A percentile compares a stretch with the other conserved stretches of the same genome.
Evolutionary conservation across 2,797 vertebrate genomes (phyloP).

Genomic region (Enteromius thamalakanensis): DNA sequence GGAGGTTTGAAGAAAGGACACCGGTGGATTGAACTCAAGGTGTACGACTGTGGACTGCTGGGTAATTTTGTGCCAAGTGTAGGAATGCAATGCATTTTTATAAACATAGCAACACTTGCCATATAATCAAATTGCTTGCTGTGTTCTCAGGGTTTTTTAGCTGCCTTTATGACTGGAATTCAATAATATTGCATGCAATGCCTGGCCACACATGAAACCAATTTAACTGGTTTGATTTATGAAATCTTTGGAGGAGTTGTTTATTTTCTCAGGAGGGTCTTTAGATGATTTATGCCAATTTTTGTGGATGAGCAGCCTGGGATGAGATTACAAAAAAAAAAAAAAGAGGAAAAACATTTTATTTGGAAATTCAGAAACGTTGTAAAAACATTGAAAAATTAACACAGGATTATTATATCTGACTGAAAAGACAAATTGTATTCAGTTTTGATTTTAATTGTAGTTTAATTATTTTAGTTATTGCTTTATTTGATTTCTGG

Average conservation of each 20-base stretch:
- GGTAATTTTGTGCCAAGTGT: conserved; percentile 62
- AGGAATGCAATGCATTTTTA: background rate
- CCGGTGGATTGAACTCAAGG: conserved; percentile 47
- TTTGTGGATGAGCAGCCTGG: background rate
- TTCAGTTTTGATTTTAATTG: background rate
- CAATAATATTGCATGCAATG: background rate
- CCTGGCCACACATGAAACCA: background rate
- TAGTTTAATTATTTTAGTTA: background rate
- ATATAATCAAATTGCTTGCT: background rate
- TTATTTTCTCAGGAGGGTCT: conserved; percentile 6
- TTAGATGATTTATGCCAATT: background rate
- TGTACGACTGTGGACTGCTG: conserved; percentile 36
- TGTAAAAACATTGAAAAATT: background rate
- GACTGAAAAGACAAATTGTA: background rate
- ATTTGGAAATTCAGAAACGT: background rate
- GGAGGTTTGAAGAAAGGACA: conserved; percentile 17
- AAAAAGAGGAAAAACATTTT: background rate
- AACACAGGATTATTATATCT: background rate
- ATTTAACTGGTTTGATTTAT: background rate
- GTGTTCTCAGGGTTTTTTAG: background rate
- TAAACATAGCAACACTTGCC: background rate
- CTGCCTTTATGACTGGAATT: background rate
- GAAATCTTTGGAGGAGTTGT: background rate
- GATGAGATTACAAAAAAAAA: background rate
- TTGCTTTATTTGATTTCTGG: background rate